Base-by-base conservation (phyloP, 1,140 invertebrate genomes). In the Trachymyrmex cornetzi region DNA sequence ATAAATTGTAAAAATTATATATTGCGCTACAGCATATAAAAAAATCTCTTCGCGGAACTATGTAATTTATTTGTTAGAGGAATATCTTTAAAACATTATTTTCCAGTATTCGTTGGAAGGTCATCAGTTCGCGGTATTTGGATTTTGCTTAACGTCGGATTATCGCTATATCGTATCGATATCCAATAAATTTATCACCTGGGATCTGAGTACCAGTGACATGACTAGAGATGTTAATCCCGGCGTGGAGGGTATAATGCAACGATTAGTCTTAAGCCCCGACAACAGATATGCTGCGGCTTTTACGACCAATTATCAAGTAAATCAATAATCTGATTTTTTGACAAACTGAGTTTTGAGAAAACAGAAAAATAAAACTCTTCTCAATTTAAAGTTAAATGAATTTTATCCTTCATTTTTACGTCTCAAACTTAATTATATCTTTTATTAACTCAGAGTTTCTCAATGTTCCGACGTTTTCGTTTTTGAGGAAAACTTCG, bases 61-160 rank as follows among this genome's bases (percentile, higher is more conserved):
- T 19, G 1, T 16, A 30, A 22, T 19, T 27, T 0, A 63, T n/a
- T 72, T 84, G 27, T 67, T 57, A 57, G n/a, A 22, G 9, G 14
- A 67, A 88, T 87, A 22, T 30, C 14, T 24, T 1, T 59, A 0
- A 48, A 74, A 61, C 50, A 22, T 50, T 48, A 9, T 6, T 85
- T 95, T 96, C 24, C 94, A 98, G 97, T 99, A 99, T 93, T 99
- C 99, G 0, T 94, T 99, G 57, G 99, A 99, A 96, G 99, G 99
- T 2, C 99, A 99, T 96, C 98, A 99, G 92, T 99, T 99, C 95
- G 99, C 99, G 0, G 98, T 99, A 0, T 99, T 99, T 95, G 99
- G 98, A 14, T 99, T 99, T 90, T 97, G 97, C 64, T 94, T 99
- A 12, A 99, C 98, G 0, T 97, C 98, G 0, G 99, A 99, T 95